phyloP scores from a whole-genome alignment of 2,888 invertebrate species.

The Conus canariensis region DNA sequence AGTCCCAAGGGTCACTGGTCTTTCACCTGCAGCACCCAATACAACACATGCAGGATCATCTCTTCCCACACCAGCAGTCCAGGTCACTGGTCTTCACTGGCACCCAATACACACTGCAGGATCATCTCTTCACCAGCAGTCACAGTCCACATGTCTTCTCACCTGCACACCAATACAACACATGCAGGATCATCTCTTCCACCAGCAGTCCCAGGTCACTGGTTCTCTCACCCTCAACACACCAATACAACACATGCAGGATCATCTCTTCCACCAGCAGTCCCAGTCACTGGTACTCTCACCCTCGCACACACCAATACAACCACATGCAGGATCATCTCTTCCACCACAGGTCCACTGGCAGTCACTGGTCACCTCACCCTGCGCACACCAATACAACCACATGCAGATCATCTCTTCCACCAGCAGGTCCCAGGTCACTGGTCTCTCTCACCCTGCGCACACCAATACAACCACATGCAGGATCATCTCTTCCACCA shows the following conservation, averaged over 20 bases:
- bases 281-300: too few species aligned
- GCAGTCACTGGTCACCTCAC: too few species aligned
- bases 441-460: background rate
- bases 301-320: background rate
- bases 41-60: too few species aligned
- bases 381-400: too few species aligned
- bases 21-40: too few species aligned
- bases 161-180: too few species aligned
- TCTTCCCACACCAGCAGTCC: too few species aligned
- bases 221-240: background rate
- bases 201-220: constrained; percentile 60
- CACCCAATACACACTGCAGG: background rate
- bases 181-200: too few species aligned
- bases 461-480: background rate
- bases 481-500: background rate
- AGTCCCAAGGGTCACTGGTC: too few species aligned
- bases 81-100: background rate
- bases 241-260: background rate
- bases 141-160: too few species aligned
- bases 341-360: too few species aligned
- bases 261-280: background rate
- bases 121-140: background rate
- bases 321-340: too few species aligned
- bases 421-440: constrained; percentile 82
- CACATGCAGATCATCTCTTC: constrained; percentile 83